Evolutionary conservation across 1,140 invertebrate species (phyloP).

Genomic region (Globodera rostochiensis): DNA sequence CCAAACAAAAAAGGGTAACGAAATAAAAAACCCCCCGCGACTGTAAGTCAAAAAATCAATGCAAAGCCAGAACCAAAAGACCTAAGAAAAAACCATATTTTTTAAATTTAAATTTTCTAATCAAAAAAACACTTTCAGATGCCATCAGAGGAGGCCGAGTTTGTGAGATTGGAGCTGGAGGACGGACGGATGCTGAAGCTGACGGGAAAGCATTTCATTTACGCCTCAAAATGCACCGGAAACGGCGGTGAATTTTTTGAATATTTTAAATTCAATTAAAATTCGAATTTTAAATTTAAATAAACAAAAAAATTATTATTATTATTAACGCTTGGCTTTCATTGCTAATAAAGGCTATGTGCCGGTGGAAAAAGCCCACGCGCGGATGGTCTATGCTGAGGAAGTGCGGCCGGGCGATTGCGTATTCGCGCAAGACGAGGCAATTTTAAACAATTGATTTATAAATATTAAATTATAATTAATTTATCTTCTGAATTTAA

Average conservation of each 20-base stretch:
- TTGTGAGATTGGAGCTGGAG: slow-evolving; percentile 38
- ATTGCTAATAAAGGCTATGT: not conserved
- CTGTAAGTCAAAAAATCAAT: no score
- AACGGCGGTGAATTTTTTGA: slow-evolving; percentile 16
- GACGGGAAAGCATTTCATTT: slow-evolving; percentile 54
- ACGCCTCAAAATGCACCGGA: slow-evolving; percentile 45
- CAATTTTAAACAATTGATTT: slow-evolving; percentile 15
- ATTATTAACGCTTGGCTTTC: slow-evolving; percentile 4
- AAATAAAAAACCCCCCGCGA: no score
- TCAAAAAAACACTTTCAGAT: slow-evolving; percentile 18
- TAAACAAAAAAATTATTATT: not conserved
- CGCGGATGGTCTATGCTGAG: slow-evolving; percentile 44
- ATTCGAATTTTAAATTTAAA: not conserved
- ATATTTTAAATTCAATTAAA: slow-evolving; percentile 28
- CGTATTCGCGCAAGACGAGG: slow-evolving; percentile 37
- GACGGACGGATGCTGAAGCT: slow-evolving; percentile 48
- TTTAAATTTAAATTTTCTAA: not conserved
- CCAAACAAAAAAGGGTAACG: no score
- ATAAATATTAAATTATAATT: slow-evolving; percentile 18
- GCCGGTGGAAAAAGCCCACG: slow-evolving; percentile 23
- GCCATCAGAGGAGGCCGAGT: slow-evolving; percentile 44
- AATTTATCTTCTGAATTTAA: slow-evolving; percentile 18
- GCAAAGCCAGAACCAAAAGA: no score
- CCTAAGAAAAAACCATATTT: no score
- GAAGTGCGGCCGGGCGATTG: slow-evolving; percentile 46